phyloP scores from a whole-genome alignment of 2,113 vertebrate species.

The Trichomycterus rosablanca region DNA sequence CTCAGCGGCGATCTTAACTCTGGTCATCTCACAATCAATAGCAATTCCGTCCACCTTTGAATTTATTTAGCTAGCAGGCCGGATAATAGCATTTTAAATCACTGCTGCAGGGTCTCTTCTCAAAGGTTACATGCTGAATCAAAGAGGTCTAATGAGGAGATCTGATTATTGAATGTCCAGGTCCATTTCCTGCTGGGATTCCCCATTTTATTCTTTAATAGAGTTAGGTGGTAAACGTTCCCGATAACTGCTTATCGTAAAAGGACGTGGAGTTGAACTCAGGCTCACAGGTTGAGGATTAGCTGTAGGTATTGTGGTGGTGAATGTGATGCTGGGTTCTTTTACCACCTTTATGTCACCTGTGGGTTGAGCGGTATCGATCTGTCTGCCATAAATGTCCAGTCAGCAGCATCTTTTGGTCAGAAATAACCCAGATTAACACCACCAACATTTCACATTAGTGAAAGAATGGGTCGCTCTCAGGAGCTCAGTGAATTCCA shows the following conservation, averaged over 20 bases:
- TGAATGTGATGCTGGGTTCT: too few relatives aligned
- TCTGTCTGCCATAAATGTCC: too few relatives aligned
- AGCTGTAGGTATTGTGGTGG: too few relatives aligned
- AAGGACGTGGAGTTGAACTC: conserved; percentile 7
- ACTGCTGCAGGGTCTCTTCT: background rate
- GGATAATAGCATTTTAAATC: conserved; percentile 32
- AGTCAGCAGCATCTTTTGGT: too few relatives aligned
- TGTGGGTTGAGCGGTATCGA: too few relatives aligned
- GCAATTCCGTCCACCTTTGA: conserved; percentile 8
- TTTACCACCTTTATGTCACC: too few relatives aligned
- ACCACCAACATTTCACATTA: too few relatives aligned
- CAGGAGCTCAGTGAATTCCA: too few relatives aligned
- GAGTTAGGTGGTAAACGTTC: conserved; percentile 37
- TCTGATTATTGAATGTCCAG: conserved; percentile 21
- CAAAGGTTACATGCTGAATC: conserved; percentile 5
- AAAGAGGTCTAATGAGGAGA: conserved; percentile 29
- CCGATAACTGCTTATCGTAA: conserved; percentile 15
- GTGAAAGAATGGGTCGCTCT: too few relatives aligned
- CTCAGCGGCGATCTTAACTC: conserved; percentile 6
- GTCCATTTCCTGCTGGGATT: conserved; percentile 11
- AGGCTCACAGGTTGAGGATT: too few relatives aligned
- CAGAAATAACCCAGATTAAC: too few relatives aligned
- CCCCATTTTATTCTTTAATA: conserved; percentile 31
- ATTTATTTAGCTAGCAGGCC: background rate
- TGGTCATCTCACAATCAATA: conserved; percentile 21